Conservation (phyloP, 2,113 vertebrate species). For the Urocynchramus pylzowi region DNA sequence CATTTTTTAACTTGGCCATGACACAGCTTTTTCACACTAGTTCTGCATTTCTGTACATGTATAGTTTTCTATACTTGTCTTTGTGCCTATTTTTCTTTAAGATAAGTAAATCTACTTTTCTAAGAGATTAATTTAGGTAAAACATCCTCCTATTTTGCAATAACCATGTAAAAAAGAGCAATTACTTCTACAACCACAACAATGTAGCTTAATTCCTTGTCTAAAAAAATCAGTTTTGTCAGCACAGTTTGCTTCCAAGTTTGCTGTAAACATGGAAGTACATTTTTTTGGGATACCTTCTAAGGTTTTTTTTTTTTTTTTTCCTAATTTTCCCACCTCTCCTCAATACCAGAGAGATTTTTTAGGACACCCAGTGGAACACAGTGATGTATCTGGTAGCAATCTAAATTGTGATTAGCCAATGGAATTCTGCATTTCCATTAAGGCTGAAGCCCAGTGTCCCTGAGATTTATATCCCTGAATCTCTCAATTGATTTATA, state of each 20-base stretch:
- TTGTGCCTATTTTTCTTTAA: neutral
- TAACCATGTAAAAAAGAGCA: neutral
- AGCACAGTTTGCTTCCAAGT: neutral
- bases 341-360: neutral
- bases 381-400: conserved; percentile 47
- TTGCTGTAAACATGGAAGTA: neutral
- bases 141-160: accelerated
- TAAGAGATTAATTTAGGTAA: neutral
- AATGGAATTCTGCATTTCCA: conserved; percentile 79
- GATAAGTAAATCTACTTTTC: neutral
- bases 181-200: accelerated
- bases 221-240: neutral
- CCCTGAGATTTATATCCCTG: conserved; percentile 78
- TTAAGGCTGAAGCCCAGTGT: conserved; percentile 70
- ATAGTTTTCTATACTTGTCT: accelerated
- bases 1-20: neutral
- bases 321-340: neutral
- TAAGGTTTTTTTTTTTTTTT: neutral
- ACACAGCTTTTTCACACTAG: accelerated
- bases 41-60: neutral
- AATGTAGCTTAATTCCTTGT: neutral
- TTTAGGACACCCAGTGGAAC: conserved; percentile 27
- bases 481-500: conserved; percentile 80
- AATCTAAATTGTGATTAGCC: conserved; percentile 75
- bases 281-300: neutral